Evolutionary conservation across 2,797 vertebrate species (phyloP).

Genomic region (Nannoperca australis): DNA sequence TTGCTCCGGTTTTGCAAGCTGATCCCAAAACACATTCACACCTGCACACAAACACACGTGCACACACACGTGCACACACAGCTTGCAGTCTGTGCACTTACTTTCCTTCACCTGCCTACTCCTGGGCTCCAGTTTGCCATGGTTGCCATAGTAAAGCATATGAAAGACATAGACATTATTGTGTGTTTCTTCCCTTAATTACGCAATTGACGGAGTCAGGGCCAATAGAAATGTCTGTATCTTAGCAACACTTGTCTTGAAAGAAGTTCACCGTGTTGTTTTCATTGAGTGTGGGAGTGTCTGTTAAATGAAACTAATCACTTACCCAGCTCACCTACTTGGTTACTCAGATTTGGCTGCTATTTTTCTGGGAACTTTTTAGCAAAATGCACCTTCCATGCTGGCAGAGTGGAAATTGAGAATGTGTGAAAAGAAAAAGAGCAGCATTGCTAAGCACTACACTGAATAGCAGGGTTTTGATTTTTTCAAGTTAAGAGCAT

Average conservation of each 20-base stretch:
- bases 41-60: conserved; percentile 11
- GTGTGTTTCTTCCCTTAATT: conserved; percentile 21
- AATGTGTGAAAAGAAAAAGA: background rate
- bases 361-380: background rate
- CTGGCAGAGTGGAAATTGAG: conserved; percentile 9
- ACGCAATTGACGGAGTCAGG: conserved; percentile 1
- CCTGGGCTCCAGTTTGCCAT: conserved; percentile 31
- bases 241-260: conserved; percentile 31
- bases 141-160: conserved; percentile 66
- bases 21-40: conserved; percentile 56
- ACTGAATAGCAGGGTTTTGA: conserved; percentile 43
- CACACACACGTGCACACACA: background rate
- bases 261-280: background rate
- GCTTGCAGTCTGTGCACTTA: conserved; percentile 20
- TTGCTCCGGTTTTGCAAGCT: conserved; percentile 27
- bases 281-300: background rate
- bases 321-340: background rate
- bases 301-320: conserved; percentile 16
- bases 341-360: background rate
- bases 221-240: conserved; percentile 10
- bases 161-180: conserved; percentile 15
- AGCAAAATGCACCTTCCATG: background rate
- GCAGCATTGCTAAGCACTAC: background rate
- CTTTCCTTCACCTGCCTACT: conserved; percentile 57
- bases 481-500: conserved; percentile 49